Evolutionary conservation across 2,888 invertebrate genomes (phyloP).

Genomic region (Tiphia femorata): DNA sequence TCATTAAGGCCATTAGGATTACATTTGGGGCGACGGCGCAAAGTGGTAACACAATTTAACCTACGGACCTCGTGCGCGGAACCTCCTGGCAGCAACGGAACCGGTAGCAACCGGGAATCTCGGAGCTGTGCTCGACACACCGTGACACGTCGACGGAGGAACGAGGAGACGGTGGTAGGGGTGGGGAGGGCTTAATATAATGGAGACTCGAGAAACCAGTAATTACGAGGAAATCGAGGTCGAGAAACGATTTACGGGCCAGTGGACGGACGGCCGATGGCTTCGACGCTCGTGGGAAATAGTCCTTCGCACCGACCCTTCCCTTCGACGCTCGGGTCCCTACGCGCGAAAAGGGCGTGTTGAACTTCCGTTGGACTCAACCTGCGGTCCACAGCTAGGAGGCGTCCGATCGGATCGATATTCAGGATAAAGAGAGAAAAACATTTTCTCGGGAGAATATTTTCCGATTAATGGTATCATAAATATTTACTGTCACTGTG

Average conservation of each 20-base stretch:
- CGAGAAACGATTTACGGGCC: constrained; percentile 41
- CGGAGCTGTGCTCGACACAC: constrained; percentile 31
- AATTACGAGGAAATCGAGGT: constrained; percentile 44
- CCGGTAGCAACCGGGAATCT: constrained; percentile 26
- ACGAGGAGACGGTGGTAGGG: neutral
- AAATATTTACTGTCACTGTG: too few relatives aligned
- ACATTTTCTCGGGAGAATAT: too few relatives aligned
- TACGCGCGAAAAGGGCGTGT: too few relatives aligned
- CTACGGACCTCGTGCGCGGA: too few relatives aligned
- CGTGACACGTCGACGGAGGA: constrained; percentile 24
- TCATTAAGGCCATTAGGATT: constrained; percentile 33
- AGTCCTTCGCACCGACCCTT: too few relatives aligned
- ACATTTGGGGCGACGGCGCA: constrained; percentile 23
- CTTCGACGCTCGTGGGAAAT: constrained; percentile 20
- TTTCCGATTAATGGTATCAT: too few relatives aligned
- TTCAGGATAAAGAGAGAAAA: too few relatives aligned
- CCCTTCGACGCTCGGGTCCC: too few relatives aligned
- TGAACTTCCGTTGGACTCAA: too few relatives aligned
- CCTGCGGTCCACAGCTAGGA: too few relatives aligned
- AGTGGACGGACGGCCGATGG: constrained; percentile 29
- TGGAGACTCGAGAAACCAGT: constrained; percentile 43
- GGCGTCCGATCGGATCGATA: too few relatives aligned
- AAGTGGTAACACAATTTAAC: constrained; percentile 32
- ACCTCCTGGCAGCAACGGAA: constrained; percentile 5
- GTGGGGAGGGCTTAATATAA: constrained; percentile 36